Conservation (phyloP, 37 sponge, comb jelly and placozoan genomes). For the Beroe forskalii region DNA sequence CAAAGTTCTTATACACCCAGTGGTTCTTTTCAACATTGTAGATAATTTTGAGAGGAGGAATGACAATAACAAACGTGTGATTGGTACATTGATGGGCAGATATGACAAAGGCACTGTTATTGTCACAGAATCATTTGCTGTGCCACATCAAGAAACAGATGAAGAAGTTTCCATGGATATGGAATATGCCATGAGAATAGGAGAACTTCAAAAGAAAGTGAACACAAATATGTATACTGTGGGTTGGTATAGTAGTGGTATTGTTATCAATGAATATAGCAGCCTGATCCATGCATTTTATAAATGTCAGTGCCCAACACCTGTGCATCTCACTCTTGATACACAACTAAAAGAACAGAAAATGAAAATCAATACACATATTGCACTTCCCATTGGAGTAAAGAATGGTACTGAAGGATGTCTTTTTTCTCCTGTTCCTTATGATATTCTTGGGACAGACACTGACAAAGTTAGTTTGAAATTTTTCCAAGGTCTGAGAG, state of each 20-base stretch:
- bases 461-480: slow-evolving; percentile 33
- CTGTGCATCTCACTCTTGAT: slow-evolving; percentile 49
- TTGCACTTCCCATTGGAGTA: background rate
- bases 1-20: slow-evolving; percentile 53
- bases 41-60: slow-evolving; percentile 59
- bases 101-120: slow-evolving; percentile 41
- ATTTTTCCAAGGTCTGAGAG: slow-evolving; percentile 54
- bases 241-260: slow-evolving; percentile 63
- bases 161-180: slow-evolving; percentile 63
- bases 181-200: slow-evolving; percentile 63
- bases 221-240: slow-evolving; percentile 62
- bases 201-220: slow-evolving; percentile 55
- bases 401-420: slow-evolving; percentile 65
- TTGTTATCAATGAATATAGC: slow-evolving; percentile 42
- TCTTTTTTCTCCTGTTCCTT: slow-evolving; percentile 39
- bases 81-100: slow-evolving; percentile 50
- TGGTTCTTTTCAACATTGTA: slow-evolving; percentile 62
- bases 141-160: slow-evolving; percentile 60
- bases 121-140: slow-evolving; percentile 62
- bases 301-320: slow-evolving; percentile 37
- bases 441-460: slow-evolving; percentile 4
- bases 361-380: slow-evolving; percentile 63
- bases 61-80: slow-evolving; percentile 53
- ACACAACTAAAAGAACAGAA: slow-evolving; percentile 41
- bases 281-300: slow-evolving; percentile 46